Evolutionary conservation across 1,140 invertebrate genomes (phyloP).

Genomic region (Brachionus rubens): DNA sequence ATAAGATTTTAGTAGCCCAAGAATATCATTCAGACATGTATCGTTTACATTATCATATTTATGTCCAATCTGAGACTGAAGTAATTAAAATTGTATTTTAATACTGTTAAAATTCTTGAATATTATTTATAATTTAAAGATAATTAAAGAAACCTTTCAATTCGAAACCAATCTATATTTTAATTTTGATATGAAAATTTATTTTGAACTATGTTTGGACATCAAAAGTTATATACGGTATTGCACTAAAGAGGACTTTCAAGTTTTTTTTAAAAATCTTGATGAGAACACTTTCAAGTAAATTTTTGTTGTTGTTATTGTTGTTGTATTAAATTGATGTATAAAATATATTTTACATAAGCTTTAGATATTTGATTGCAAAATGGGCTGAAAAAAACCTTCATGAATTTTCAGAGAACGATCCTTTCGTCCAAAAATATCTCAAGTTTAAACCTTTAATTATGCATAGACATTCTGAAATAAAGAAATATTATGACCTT

Average conservation of each 20-base stretch:
- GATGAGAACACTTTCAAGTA: not conserved
- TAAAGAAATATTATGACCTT: not conserved
- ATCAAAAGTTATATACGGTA: not conserved
- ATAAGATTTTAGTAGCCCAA: not conserved
- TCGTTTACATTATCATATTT: not conserved
- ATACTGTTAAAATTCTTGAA: not conserved
- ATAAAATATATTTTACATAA: not conserved
- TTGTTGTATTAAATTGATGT: not conserved
- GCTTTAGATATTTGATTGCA: too few species aligned
- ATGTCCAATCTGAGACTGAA: not conserved
- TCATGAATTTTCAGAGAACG: too few species aligned
- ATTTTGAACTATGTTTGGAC: not conserved
- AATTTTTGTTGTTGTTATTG: not conserved
- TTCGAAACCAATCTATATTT: too few species aligned
- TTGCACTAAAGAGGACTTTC: constrained; percentile 9
- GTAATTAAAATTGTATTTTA: not conserved
- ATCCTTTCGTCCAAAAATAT: too few species aligned
- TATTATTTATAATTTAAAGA: not conserved
- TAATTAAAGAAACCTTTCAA: too few species aligned
- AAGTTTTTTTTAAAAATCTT: constrained; percentile 8
- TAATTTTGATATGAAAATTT: not conserved
- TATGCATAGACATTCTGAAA: too few species aligned
- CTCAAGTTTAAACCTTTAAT: too few species aligned
- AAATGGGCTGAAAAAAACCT: too few species aligned
- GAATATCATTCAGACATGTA: constrained; percentile 17